Evolutionary conservation across 2,888 invertebrate species (phyloP).

Genomic region (Notodonta ziczac): DNA sequence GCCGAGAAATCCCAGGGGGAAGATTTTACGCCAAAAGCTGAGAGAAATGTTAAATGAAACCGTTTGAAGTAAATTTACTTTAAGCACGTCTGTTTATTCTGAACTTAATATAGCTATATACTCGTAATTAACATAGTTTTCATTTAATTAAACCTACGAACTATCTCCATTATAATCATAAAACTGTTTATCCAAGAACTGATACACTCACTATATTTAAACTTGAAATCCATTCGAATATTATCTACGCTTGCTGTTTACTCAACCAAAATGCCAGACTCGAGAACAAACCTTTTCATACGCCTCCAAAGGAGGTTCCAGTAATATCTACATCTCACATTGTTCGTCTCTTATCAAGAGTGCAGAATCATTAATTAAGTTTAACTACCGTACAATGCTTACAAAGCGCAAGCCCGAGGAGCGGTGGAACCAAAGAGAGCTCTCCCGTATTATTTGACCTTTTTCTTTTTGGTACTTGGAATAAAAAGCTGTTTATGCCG

Average conservation of each 20-base stretch:
- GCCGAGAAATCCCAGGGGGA: constrained; percentile 88
- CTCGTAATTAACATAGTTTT: background rate
- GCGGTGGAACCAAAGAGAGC: constrained; percentile 16
- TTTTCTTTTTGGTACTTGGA: constrained; percentile 23
- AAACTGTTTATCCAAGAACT: background rate
- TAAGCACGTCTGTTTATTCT: background rate
- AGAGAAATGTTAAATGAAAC: constrained; percentile 69
- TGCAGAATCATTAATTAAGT: constrained; percentile 32
- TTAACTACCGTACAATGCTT: constrained; percentile 23
- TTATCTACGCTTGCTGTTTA: background rate
- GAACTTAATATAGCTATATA: background rate
- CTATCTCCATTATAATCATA: background rate
- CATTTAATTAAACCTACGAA: background rate
- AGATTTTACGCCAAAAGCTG: constrained; percentile 86
- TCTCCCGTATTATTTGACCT: constrained; percentile 26
- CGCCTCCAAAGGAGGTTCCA: constrained; percentile 12
- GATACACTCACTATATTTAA: background rate
- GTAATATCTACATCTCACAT: constrained; percentile 18
- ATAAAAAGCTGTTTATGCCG: constrained; percentile 26
- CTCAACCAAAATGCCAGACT: background rate
- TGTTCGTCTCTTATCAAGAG: constrained; percentile 26
- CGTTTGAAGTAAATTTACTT: constrained; percentile 8
- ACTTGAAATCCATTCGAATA: background rate
- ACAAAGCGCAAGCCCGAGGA: constrained; percentile 24
- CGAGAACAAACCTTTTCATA: background rate